phyloP scores from a whole-genome alignment of 2,113 vertebrate genomes.

The Grus americana region DNA sequence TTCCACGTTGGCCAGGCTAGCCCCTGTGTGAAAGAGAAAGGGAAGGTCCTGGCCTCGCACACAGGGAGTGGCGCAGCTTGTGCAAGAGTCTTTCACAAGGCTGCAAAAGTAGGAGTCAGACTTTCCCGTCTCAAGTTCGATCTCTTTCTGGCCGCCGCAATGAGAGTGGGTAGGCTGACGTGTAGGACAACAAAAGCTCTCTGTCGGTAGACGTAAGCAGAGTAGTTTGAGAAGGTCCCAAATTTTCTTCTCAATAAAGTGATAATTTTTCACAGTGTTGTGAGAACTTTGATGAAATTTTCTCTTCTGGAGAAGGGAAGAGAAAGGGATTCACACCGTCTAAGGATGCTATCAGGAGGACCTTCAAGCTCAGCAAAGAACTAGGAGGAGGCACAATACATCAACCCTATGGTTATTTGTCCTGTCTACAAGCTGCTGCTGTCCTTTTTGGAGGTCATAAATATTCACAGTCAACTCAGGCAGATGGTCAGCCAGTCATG shows the following conservation, averaged over 20 bases:
- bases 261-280: neutral
- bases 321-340: neutral
- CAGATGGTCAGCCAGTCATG: neutral
- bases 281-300: neutral
- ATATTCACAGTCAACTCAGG: neutral
- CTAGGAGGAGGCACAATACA: neutral
- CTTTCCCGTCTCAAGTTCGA: neutral
- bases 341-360: neutral
- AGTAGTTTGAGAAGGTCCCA: constrained; percentile 12
- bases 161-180: neutral
- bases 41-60: neutral
- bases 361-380: neutral
- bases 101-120: constrained; percentile 35
- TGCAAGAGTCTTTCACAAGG: constrained; percentile 38
- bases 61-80: neutral
- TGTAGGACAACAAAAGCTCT: constrained; percentile 1
- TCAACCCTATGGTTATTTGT: neutral
- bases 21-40: neutral
- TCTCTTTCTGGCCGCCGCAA: rapidly evolving
- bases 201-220: neutral
- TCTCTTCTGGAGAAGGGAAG: neutral
- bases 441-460: neutral
- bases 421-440: neutral
- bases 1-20: neutral
- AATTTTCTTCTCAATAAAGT: neutral